Evolutionary conservation across 2,888 invertebrate genomes (phyloP).

Genomic region (Drosophila mimica): DNA sequence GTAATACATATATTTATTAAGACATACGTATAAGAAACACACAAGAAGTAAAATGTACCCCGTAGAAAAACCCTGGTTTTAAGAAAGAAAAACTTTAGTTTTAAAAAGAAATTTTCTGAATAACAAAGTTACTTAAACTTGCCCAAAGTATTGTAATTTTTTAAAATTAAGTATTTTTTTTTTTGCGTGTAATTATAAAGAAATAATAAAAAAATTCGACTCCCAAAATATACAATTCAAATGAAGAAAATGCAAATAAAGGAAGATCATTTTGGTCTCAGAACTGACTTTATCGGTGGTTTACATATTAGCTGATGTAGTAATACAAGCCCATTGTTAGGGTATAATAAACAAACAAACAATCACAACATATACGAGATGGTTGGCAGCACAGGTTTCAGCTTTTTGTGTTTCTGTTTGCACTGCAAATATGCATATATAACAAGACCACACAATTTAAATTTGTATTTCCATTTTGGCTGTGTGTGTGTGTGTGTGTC

Average conservation of each 20-base stretch:
- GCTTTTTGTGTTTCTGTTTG: conserved; percentile 8
- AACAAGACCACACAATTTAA: conserved; percentile 60
- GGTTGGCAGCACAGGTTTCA: conserved; percentile 36
- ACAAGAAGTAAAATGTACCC: too few species aligned
- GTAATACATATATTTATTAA: neutral
- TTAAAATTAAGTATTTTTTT: neutral
- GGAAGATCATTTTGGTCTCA: neutral
- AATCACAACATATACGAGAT: conserved; percentile 69
- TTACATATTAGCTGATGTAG: neutral
- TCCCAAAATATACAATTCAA: neutral
- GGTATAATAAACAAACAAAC: conserved; percentile 57
- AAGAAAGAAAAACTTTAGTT: too few species aligned
- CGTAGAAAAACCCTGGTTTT: too few species aligned
- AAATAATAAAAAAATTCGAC: neutral
- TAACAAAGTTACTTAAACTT: too few species aligned
- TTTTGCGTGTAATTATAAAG: neutral
- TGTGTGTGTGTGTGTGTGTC: conserved; percentile 5
- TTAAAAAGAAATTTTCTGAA: too few species aligned
- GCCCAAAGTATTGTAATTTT: too few species aligned
- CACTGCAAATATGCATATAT: conserved; percentile 41
- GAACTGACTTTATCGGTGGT: neutral
- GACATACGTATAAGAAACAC: neutral
- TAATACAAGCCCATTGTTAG: neutral
- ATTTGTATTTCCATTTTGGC: conserved; percentile 61
- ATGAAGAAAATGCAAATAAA: neutral